Percentiles rank a stretch among this genome's conserved stretches.
Evolutionary conservation across 2,113 vertebrate genomes (phyloP).

Genomic region (Callipepla californica): DNA sequence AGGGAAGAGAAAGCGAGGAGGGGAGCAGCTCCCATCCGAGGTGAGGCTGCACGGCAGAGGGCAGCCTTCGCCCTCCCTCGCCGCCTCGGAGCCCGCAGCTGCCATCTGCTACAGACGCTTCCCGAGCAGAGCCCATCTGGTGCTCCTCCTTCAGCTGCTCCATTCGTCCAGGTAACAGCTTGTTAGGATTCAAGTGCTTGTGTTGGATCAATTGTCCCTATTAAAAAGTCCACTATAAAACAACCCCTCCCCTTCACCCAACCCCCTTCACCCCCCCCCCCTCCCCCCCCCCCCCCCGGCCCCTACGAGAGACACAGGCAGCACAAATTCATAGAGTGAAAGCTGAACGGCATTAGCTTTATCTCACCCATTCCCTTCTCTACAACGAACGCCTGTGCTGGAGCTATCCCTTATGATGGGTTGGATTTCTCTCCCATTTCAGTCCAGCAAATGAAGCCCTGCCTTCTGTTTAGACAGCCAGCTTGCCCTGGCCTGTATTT

Average conservation of each 20-base stretch:
- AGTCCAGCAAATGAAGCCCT: background rate
- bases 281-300: background rate
- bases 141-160: background rate
- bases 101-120: slow-evolving; percentile 4
- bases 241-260: background rate
- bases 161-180: slow-evolving; percentile 28
- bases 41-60: slow-evolving; percentile 28
- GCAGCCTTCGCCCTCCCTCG: slow-evolving; percentile 3
- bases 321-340: background rate
- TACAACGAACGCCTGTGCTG: background rate
- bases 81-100: background rate
- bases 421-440: background rate
- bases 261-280: no score
- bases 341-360: rapidly evolving
- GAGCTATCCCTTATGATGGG: background rate
- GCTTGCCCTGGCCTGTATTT: background rate
- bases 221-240: background rate
- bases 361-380: background rate
- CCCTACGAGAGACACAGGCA: background rate
- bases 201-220: background rate
- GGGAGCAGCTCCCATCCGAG: background rate
- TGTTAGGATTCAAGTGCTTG: slow-evolving; percentile 17
- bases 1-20: background rate
- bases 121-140: background rate
- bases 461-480: background rate